Evolutionary conservation across 2,888 invertebrate species (phyloP).

Genomic region (Drosophila koepferae): DNA sequence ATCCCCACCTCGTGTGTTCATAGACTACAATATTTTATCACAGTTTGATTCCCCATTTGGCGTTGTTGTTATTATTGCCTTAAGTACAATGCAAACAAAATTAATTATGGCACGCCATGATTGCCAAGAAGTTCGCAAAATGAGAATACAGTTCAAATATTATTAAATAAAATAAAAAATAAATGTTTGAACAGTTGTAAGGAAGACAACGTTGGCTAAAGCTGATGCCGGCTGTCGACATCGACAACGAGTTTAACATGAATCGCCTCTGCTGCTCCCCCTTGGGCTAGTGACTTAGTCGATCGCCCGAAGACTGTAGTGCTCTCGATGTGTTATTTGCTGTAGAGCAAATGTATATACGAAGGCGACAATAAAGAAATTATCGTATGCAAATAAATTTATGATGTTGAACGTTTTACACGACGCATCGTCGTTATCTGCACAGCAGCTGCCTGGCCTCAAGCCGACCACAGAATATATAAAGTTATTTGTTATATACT

Average conservation of each 20-base stretch:
- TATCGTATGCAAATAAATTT: constrained; percentile 73
- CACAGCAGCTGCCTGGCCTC: constrained; percentile 29
- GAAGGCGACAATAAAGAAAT: constrained; percentile 65
- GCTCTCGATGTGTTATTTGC: constrained; percentile 18
- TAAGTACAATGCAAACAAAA: constrained; percentile 67
- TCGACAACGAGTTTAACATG: constrained; percentile 7
- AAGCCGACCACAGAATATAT: constrained; percentile 42
- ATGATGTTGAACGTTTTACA: constrained; percentile 44
- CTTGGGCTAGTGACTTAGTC: constrained; percentile 14
- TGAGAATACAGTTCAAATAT: constrained; percentile 43
- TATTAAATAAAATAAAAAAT: constrained; percentile 39
- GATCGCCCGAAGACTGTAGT: constrained; percentile 7
- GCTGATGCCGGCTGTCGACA: constrained; percentile 13
- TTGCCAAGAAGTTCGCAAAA: constrained; percentile 53
- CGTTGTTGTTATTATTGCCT: constrained; percentile 47
- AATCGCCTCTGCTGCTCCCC: not conserved
- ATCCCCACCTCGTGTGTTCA: constrained; percentile 8
- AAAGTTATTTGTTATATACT: not conserved
- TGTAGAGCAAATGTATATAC: constrained; percentile 9
- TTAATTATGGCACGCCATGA: constrained; percentile 59
- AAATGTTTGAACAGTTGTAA: constrained; percentile 73
- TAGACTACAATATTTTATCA: constrained; percentile 32
- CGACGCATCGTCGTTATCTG: constrained; percentile 52
- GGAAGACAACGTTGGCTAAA: constrained; percentile 51
- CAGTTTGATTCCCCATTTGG: constrained; percentile 32